phyloP scores from a whole-genome alignment of 1,140 invertebrate species.

The Amphibalanus amphitrite region DNA sequence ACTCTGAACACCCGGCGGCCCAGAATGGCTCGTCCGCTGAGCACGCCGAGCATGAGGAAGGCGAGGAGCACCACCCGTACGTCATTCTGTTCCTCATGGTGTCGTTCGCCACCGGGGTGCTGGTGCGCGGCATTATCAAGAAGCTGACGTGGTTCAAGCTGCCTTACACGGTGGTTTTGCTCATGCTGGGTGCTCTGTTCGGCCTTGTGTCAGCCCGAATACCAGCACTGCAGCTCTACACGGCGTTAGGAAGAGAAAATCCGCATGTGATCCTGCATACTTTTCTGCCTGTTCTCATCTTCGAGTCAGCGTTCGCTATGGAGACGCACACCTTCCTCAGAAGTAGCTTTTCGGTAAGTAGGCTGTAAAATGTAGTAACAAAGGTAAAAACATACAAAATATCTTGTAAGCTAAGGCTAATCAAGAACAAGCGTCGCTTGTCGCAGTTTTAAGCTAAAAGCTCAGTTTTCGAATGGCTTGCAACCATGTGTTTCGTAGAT shows the following conservation, averaged over 20 bases:
- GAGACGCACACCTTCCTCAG: conserved; percentile 29
- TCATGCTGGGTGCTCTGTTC: neutral
- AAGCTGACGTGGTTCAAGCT: neutral
- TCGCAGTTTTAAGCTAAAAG: no score
- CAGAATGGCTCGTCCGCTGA: neutral
- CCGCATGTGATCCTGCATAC: neutral
- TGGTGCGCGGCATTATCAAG: neutral
- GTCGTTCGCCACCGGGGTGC: neutral
- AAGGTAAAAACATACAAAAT: no score
- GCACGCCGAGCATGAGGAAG: neutral
- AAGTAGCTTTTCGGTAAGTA: conserved; percentile 20
- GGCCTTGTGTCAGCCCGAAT: neutral
- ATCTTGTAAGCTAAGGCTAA: no score
- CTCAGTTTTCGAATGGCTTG: no score
- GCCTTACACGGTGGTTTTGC: neutral
- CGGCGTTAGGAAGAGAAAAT: neutral
- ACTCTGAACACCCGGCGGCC: neutral
- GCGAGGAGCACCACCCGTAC: neutral
- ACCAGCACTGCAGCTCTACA: neutral
- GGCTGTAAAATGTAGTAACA: no score
- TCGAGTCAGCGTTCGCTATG: conserved; percentile 32
- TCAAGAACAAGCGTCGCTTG: no score
- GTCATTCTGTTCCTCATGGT: neutral
- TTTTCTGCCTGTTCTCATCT: conserved; percentile 25
- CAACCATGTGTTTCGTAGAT: no score